Evolutionary conservation across 2,113 vertebrate genomes (phyloP), one percentile per base, ranked within the genome.

Genomic region (Ammodramus savannarum): DNA sequence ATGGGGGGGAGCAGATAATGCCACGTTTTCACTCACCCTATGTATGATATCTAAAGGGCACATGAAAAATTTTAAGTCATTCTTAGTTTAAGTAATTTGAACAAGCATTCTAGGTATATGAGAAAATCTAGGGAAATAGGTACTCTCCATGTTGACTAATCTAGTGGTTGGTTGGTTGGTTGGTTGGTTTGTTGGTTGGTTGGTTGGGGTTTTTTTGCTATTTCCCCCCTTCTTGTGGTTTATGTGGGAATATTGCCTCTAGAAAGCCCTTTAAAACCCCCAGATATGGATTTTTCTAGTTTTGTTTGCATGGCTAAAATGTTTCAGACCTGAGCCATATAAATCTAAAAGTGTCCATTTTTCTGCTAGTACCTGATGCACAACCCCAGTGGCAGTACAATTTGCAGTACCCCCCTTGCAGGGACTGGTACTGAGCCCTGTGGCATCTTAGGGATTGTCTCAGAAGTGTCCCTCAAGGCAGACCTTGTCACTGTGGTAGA

Each of bases 1-100:
- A 34, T 0, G 0, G 27, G 2, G 2, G 8, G 14, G 18, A 58
- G 32, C 3, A 16, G 51, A 29, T 0, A 38, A 55, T 87, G 57
- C 20, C 57, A 66, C 52, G 25, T 55, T 32, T 22, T 83, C 20
- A 5, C 32, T 84, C 2, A 1, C 9, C 8, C 26, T 43, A 5
- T n/a, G 7, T 16, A 11, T 21, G 31, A 39, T 57, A 34, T 13
- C 27, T 85, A 49, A 74, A 77, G 29, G 11, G 43, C 14, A 67
- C 1, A 16, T 26, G 34, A 38, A 3, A 11, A 38, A 15, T 69
- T 67, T 36, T 0, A 87, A 58, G 25, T 65, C 3, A 10, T 52
- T 8, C 16, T 85, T 59, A 38, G 13, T 51, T 55, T 39, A 55
- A 59, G 20, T 39, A 6, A 55, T 39, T 76, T 65, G 58, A 90